Conservation (phyloP, 2,888 invertebrate genomes). For the Erannis defoliaria region DNA sequence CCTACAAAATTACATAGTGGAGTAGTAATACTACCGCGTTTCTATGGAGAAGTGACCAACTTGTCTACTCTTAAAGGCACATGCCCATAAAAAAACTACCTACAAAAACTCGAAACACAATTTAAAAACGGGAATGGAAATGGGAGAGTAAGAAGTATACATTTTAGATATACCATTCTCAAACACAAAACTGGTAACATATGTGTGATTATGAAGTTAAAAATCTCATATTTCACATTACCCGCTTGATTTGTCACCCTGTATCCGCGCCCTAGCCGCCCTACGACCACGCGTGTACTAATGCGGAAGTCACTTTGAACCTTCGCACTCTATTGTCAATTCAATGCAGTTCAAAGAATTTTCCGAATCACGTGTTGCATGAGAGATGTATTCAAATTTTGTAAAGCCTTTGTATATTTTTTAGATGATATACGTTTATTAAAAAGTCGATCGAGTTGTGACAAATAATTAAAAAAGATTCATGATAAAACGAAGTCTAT, state of each 20-base stretch:
- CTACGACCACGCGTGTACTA: constrained; percentile 52
- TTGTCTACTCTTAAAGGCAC: no score
- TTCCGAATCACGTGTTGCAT: constrained; percentile 17
- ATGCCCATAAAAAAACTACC: no score
- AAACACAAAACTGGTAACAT: constrained; percentile 5
- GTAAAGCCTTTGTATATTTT: neutral
- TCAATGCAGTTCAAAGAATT: constrained; percentile 58
- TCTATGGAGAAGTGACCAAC: no score
- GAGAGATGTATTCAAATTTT: constrained; percentile 14
- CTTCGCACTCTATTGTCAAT: constrained; percentile 59
- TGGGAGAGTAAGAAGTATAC: no score
- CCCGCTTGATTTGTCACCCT: constrained; percentile 64
- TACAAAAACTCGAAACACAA: no score
- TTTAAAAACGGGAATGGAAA: no score
- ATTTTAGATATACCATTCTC: neutral
- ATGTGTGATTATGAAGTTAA: constrained; percentile 22
- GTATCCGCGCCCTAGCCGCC: constrained; percentile 45
- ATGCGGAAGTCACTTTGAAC: constrained; percentile 64
- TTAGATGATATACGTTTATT: neutral
- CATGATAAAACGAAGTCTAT: no score
- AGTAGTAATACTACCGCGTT: no score
- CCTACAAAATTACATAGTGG: no score
- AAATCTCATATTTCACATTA: constrained; percentile 44
- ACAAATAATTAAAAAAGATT: no score
- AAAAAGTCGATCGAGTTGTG: no score